Base-by-base conservation (phyloP, 2,797 vertebrate species). In the Poecilia gillii region DNA sequence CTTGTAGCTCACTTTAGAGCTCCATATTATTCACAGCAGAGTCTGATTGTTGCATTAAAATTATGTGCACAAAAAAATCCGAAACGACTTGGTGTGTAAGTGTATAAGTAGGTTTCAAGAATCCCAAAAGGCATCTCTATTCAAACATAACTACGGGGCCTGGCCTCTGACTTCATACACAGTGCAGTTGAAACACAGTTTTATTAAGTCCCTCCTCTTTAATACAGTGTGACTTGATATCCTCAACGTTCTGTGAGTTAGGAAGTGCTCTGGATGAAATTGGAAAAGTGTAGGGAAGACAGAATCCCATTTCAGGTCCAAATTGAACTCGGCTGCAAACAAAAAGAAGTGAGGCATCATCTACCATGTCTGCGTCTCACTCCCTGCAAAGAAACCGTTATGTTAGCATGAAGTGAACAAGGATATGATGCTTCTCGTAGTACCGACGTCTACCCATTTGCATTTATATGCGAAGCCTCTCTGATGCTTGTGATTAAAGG, bases 311-410 rank as follows among this genome's bases (percentile, higher is more conserved):
- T 86, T 85, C 77, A 81, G 76, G 66, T 16, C 78, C 49, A 89
- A 91, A 90, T 89, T 85, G 85, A 89, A 84, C 73, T 75, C 90
- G 90, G 87, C 89, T 90, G 90, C 77, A 89, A 84, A 90, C 87
- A 84, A 39, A 82, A 90, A 85, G 39, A 41, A 91, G 84, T 53
- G 59, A 88, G 73, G 76, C 78, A 36, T 59, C 89, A 76, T 79
- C 78, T 64, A 74, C 75, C 81, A 82, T 55, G 80, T 83, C 59
- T 1, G 57, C 64, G 47, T 64, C 71, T 77, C 46, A 2, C 79
- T 88, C 81, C 83, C 87, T 18, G 80, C 78, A 82, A 82, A 84
- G 81, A 73, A 16, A 2, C 31, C 12, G 68, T 85, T 89, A 75
- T 70, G 78, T 84, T 80, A 55, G 71, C 9, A 13, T 80, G 73